phyloP scores from a whole-genome alignment of 2,888 invertebrate genomes.

The Imbricaverruca yamaguchii region DNA sequence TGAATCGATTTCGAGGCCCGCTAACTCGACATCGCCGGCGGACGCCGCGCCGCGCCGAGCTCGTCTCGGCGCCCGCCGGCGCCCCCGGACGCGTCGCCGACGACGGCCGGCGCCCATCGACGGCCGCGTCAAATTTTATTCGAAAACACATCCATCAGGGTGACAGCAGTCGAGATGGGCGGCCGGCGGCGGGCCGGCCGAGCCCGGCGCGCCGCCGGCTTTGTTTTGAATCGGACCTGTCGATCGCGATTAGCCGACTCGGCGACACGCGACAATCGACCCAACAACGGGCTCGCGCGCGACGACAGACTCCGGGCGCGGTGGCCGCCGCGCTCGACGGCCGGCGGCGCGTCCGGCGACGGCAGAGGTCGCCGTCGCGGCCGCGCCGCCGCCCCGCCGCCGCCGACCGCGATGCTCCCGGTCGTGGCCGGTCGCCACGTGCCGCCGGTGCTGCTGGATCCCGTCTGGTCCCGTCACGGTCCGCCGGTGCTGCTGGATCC shows the following conservation, averaged over 20 bases:
- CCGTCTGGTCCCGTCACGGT: too few species aligned
- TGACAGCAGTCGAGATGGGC: neutral
- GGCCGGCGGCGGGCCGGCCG: neutral
- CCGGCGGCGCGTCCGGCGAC: neutral
- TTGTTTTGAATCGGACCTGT: slow-evolving; percentile 20
- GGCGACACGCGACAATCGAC: slow-evolving; percentile 5
- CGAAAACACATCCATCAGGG: slow-evolving; percentile 11
- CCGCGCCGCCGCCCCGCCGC: too few species aligned
- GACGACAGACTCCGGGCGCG: neutral
- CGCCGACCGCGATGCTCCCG: too few species aligned
- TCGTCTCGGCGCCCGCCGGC: neutral
- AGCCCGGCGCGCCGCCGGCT: neutral
- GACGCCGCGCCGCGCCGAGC: too few species aligned
- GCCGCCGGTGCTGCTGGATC: too few species aligned
- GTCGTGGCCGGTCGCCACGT: too few species aligned
- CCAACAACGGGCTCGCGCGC: neutral
- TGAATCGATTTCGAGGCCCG: slow-evolving; percentile 1
- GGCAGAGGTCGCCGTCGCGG: neutral
- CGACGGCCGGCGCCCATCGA: neutral
- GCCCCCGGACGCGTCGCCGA: neutral
- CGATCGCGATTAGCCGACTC: neutral
- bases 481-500: too few species aligned
- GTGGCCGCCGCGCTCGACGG: neutral
- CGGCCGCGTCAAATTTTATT: slow-evolving; percentile 17
- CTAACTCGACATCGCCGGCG: neutral